phyloP scores from a whole-genome alignment of 2,797 vertebrate genomes.

The Anomalospiza imberbis region DNA sequence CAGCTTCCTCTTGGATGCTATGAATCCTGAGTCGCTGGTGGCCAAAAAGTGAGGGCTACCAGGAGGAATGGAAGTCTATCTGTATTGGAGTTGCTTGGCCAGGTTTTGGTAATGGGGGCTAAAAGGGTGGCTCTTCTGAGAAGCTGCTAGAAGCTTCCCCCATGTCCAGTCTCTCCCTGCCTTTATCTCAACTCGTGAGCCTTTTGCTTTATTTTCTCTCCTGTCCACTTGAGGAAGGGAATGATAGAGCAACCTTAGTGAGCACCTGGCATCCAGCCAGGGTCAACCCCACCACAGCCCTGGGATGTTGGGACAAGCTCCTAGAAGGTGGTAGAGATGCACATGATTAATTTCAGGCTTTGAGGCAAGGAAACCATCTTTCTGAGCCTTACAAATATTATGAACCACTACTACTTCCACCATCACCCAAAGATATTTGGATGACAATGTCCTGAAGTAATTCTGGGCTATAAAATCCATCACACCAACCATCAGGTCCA shows the following conservation, averaged over 20 bases:
- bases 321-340: not conserved
- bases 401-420: not conserved
- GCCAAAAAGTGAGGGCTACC: not conserved
- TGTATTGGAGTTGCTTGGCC: not conserved
- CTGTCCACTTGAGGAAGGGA: not conserved
- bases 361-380: not conserved
- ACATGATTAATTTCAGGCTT: not conserved
- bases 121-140: not conserved
- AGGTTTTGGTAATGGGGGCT: not conserved
- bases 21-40: not conserved
- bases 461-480: not conserved
- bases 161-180: not conserved
- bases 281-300: not conserved
- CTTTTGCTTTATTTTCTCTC: not conserved
- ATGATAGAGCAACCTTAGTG: not conserved
- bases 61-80: not conserved
- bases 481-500: not conserved
- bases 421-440: not conserved
- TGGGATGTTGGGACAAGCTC: not conserved
- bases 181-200: not conserved
- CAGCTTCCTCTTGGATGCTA: not conserved
- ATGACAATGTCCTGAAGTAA: not conserved
- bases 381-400: not conserved
- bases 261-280: not conserved
- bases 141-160: too few species aligned